phyloP scores from a whole-genome alignment of 1,140 invertebrate species.

The Drosophila gunungcola region DNA sequence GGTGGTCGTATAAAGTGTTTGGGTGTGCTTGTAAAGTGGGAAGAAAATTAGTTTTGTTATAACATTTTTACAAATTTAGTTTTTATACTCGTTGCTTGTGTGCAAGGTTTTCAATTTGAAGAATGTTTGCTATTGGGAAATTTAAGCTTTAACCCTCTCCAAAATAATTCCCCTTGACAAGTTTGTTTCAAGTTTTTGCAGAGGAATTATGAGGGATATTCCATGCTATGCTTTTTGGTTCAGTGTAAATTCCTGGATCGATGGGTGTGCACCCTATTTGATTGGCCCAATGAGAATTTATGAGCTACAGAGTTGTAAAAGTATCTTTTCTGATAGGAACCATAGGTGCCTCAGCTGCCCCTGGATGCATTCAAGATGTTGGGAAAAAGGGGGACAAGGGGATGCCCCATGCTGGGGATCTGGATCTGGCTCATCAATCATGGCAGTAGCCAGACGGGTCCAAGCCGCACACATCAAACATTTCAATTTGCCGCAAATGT shows the following conservation, averaged over 20 bases:
- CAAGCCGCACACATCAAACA: conserved; percentile 40
- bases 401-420: conserved; percentile 24
- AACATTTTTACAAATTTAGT: too few species aligned
- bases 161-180: background rate
- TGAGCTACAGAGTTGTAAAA: conserved; percentile 29
- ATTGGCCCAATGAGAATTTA: conserved; percentile 38
- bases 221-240: too few species aligned
- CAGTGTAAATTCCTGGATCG: background rate
- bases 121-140: background rate
- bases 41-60: background rate
- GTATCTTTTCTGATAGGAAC: background rate
- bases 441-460: conserved; percentile 26
- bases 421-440: conserved; percentile 45
- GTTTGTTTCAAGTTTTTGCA: background rate
- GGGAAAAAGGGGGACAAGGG: background rate
- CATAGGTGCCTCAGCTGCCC: background rate
- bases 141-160: background rate
- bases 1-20: conserved; percentile 9
- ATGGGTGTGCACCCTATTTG: conserved; percentile 11
- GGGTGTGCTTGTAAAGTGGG: conserved; percentile 8
- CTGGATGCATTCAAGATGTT: background rate
- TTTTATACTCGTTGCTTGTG: background rate
- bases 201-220: background rate
- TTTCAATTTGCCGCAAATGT: conserved; percentile 54
- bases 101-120: background rate